Percentiles rank a stretch among this genome's conserved stretches.
Evolutionary conservation across 2,797 vertebrate genomes (phyloP).

Genomic region (Apogon hyalosoma): DNA sequence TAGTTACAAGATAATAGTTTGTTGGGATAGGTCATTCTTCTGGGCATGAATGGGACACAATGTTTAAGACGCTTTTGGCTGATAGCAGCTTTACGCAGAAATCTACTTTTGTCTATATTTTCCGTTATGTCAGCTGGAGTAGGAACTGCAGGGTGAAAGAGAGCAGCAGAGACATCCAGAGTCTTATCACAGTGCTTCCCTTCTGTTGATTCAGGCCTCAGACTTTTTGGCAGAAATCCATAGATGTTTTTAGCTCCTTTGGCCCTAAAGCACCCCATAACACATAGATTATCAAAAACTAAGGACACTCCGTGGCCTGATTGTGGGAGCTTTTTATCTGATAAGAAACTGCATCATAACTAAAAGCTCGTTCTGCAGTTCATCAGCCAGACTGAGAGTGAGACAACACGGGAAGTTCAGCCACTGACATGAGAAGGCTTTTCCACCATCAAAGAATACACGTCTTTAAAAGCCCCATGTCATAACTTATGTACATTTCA

Average conservation of each 20-base stretch:
- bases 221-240: conserved; percentile 33
- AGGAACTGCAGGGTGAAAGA: conserved; percentile 5
- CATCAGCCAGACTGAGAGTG: not conserved
- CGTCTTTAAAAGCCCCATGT: conserved; percentile 26
- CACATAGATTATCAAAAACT: conserved; percentile 12
- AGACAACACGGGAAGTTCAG: conserved; percentile 47
- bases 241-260: conserved; percentile 22
- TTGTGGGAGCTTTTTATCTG: not conserved
- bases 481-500: conserved; percentile 2
- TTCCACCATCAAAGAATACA: conserved; percentile 36
- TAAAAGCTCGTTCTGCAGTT: conserved; percentile 11
- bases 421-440: conserved; percentile 32
- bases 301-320: not conserved
- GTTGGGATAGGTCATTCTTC: not conserved
- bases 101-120: not conserved
- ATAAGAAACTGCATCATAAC: conserved; percentile 15
- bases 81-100: not conserved
- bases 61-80: not conserved
- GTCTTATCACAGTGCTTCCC: conserved; percentile 13
- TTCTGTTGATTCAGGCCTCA: conserved; percentile 40
- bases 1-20: conserved; percentile 1
- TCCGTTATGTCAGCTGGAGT: not conserved
- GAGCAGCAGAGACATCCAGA: conserved; percentile 1
- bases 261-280: not conserved
- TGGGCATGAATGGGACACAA: not conserved